Evolutionary conservation across 2,113 vertebrate species (phyloP).

Genomic region (Malaclemys terrapin): DNA sequence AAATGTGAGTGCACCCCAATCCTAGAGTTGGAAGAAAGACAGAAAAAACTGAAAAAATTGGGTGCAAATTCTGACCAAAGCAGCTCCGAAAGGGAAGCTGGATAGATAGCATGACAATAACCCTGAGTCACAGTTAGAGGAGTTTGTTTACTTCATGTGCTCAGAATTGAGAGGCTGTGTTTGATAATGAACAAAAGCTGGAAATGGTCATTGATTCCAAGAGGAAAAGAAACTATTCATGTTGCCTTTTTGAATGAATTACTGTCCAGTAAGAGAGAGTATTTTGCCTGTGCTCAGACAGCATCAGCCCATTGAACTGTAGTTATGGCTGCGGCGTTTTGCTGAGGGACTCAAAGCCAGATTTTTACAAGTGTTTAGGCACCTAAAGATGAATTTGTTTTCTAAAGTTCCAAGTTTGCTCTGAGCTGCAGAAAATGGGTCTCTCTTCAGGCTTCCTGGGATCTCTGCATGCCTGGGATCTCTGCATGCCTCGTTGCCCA

Average conservation of each 20-base stretch:
- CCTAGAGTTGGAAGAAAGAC: background rate
- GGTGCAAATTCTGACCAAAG: background rate
- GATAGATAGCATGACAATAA: background rate
- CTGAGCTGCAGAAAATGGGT: background rate
- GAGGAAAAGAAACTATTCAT: background rate
- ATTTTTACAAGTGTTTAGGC: background rate
- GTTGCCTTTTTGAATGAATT: background rate
- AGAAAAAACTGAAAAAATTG: background rate
- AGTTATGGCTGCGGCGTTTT: background rate
- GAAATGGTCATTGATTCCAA: background rate
- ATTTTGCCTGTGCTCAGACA: background rate
- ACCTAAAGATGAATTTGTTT: background rate
- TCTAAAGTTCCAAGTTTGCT: background rate
- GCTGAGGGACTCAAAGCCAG: background rate
- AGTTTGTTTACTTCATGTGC: background rate
- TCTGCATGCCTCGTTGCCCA: background rate
- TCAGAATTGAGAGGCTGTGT: background rate
- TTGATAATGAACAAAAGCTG: background rate
- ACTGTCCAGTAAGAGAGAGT: background rate
- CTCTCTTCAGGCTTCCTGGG: background rate
- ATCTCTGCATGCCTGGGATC: background rate
- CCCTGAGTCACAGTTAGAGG: background rate
- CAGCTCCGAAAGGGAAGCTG: background rate
- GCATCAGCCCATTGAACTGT: background rate
- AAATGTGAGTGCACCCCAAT: background rate